These are phyloP conservation scores for Gymnothorax reevesii DNA, from an alignment of 2,797 vertebrate genomes.

Conservation along the genomic window DNA sequence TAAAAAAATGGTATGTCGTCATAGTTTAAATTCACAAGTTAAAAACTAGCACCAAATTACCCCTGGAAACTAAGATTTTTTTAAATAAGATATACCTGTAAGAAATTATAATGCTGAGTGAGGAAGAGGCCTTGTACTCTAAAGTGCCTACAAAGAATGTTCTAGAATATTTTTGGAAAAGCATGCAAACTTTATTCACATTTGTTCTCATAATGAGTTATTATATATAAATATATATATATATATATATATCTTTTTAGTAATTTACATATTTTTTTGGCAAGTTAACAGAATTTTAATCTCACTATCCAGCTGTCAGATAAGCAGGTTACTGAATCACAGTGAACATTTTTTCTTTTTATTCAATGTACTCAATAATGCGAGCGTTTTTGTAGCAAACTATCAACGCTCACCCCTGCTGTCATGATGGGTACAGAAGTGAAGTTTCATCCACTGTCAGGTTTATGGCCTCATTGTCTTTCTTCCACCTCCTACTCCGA, in stretches of 20 bases:
- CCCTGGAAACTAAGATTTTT: not conserved
- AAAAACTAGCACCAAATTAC: not conserved
- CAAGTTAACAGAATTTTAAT: too few species aligned
- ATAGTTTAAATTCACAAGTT: not conserved
- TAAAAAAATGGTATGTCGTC: not conserved
- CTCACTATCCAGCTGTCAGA: too few species aligned
- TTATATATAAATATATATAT: too few species aligned
- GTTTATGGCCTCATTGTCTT: not conserved
- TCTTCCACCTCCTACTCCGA: not conserved
- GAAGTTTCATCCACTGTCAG: not conserved
- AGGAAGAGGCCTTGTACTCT: not conserved
- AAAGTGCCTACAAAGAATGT: not conserved
- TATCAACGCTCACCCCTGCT: too few species aligned
- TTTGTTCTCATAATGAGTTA: not conserved
- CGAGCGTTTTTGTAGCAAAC: too few species aligned
- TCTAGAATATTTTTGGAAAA: not conserved
- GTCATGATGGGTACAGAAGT: not conserved
- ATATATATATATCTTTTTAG: too few species aligned
- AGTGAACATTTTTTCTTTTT: not conserved
- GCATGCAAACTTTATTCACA: not conserved
- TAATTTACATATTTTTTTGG: too few species aligned
- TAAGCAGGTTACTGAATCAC: not conserved
- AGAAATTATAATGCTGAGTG: not conserved
- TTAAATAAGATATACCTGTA: too few species aligned
- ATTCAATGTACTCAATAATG: not conserved